Conservation (phyloP, 2,113 vertebrate genomes). For the Aythya baeri region DNA sequence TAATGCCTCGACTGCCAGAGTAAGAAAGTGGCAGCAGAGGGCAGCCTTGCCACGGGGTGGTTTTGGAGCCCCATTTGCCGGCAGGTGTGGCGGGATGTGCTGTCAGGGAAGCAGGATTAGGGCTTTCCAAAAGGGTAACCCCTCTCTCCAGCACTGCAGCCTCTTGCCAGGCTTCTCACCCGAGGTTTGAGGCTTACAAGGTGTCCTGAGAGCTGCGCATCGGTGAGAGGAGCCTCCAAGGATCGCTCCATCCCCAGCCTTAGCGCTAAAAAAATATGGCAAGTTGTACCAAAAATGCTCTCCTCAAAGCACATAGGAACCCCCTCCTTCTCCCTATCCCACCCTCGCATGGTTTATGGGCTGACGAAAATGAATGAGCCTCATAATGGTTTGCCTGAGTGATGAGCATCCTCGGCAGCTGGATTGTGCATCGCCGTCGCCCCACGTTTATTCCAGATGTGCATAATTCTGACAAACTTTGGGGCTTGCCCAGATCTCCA, state of each 20-base stretch:
- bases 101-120: not conserved
- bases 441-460: not conserved
- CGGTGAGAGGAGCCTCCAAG: not conserved
- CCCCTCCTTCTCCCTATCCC: not conserved
- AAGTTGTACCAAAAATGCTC: not conserved
- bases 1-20: accelerated
- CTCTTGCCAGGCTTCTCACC: not conserved
- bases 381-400: not conserved
- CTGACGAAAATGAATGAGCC: not conserved
- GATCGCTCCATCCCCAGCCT: no score
- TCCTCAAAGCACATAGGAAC: no score
- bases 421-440: not conserved
- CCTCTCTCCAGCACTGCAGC: not conserved
- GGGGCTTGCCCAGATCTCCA: not conserved
- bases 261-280: accelerated
- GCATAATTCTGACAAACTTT: not conserved
- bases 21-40: not conserved
- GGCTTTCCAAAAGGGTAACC: not conserved
- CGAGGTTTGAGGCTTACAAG: not conserved
- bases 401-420: not conserved
- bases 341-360: accelerated
- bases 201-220: not conserved
- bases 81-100: not conserved
- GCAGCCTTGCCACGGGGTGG: not conserved
- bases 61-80: accelerated